Percentiles rank a stretch among this genome's conserved stretches.
phyloP scores from a whole-genome alignment of 2,113 vertebrate genomes.

The Ochotona princeps region DNA sequence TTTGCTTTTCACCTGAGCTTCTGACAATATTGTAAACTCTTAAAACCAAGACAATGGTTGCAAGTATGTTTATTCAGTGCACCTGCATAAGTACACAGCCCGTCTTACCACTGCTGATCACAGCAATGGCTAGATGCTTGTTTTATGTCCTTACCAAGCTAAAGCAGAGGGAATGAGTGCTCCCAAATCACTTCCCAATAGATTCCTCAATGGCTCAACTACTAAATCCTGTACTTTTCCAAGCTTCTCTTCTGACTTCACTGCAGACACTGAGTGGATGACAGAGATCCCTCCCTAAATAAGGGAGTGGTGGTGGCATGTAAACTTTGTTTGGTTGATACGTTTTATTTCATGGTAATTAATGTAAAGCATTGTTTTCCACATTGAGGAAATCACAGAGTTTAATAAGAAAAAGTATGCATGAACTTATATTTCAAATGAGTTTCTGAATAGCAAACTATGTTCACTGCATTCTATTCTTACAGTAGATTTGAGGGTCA shows the following conservation, averaged over 20 bases:
- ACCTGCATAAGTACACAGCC: not conserved
- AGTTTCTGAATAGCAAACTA: not conserved
- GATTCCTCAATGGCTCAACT: not conserved
- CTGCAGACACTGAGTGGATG: slow-evolving; percentile 4
- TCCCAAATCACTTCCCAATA: not conserved
- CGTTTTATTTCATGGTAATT: not conserved
- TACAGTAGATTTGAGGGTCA: not conserved
- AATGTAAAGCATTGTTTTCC: not conserved
- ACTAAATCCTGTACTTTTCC: not conserved
- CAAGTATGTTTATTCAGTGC: not conserved
- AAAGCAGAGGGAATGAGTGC: not conserved
- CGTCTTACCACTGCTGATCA: not conserved
- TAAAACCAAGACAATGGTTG: not conserved
- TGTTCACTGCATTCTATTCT: not conserved
- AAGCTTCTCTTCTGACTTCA: not conserved
- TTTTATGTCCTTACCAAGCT: not conserved
- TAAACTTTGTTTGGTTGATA: not conserved
- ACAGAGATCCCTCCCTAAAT: not conserved
- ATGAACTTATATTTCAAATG: slow-evolving; percentile 7
- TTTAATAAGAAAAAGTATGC: not conserved
- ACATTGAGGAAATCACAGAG: not conserved
- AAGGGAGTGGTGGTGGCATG: rapidly evolving
- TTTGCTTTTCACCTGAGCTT: not conserved
- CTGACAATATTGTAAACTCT: not conserved
- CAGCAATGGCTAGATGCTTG: not conserved